Base-by-base conservation (phyloP, 2,888 invertebrate genomes). In the Alitta virens region DNA sequence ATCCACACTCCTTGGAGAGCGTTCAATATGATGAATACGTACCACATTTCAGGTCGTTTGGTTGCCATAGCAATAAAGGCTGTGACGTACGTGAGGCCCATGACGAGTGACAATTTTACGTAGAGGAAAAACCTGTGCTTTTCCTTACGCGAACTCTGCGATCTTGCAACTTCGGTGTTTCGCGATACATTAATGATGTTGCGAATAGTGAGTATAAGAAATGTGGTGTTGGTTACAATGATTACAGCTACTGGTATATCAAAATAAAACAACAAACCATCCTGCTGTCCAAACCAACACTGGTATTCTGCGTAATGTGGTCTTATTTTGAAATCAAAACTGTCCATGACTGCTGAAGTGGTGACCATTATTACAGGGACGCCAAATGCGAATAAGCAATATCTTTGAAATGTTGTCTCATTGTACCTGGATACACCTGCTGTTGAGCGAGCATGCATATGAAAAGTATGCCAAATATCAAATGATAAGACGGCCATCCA, bases 1-100 rank as follows among this genome's bases (percentile, higher is more conserved):
- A 88, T 85, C 68, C 87, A 83, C 64, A 88, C 84, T 46, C 88
- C 89, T 83, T 88, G 83, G 60, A 80, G 72, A 2, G 81, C 79
- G 68, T 84, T 84, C 61, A 84, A 71, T 12, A 83, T 63, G 1
- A 84, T 82, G 72, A 84, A 85, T 1, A 81, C 72, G 68, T 83
- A 84, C 82, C 83, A 83, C 25, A 83, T 71, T 0, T 71, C 74
- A 14, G 71, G 64, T 21, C 75, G 65, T 2, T 76, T 71, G 0
- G 75, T 65, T 2, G 82, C 69, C 1, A 75, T 76, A 0, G 83
- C 83, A 16, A 59, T 42, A 66, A 84, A 80, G 0, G 82, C 84
- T 14, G 82, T 76, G 3, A 81, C 79, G 67, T 85, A 84, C 1
- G 85, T 84, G n/a, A 84, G 66, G 9, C 83, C 83, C 73, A 85